Percentiles rank a stretch among this genome's conserved stretches.
Evolutionary conservation across 2,797 vertebrate genomes (phyloP).

Genomic region (Danio choprae): DNA sequence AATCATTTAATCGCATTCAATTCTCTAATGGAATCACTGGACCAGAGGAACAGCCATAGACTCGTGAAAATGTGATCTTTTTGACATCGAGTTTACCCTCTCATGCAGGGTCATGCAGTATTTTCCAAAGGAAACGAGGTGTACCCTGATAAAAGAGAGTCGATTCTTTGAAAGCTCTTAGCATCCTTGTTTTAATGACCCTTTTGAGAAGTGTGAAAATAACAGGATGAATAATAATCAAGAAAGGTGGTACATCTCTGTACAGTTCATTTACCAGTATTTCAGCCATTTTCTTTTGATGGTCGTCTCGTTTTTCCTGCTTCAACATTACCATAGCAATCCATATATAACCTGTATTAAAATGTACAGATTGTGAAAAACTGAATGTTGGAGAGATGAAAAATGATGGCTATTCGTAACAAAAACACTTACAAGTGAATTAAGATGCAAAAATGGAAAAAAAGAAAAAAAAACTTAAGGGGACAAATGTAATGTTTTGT

Average conservation of each 20-base stretch:
- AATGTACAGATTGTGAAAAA: slow-evolving; percentile 99
- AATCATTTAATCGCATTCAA: slow-evolving; percentile 22
- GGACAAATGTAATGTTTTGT: slow-evolving; percentile 99
- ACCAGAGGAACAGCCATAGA: slow-evolving; percentile 27
- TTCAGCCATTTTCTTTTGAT: slow-evolving; percentile 69
- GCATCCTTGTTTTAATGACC: slow-evolving; percentile 41
- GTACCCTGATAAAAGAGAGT: slow-evolving; percentile 29
- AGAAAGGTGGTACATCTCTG: slow-evolving; percentile 74
- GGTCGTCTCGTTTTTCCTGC: slow-evolving; percentile 74
- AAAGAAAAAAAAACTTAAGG: slow-evolving; percentile 80
- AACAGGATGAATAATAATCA: slow-evolving; percentile 18
- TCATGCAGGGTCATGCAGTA: slow-evolving; percentile 16
- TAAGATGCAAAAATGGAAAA: slow-evolving; percentile 47
- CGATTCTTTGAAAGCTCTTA: slow-evolving; percentile 21
- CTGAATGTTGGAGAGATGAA: slow-evolving; percentile 87
- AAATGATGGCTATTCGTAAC: slow-evolving; percentile 65
- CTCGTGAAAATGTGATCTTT: not conserved
- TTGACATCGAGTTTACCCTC: slow-evolving; percentile 4
- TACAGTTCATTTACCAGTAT: slow-evolving; percentile 96
- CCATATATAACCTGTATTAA: slow-evolving; percentile 96
- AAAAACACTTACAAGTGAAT: slow-evolving; percentile 75
- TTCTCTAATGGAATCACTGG: slow-evolving; percentile 31
- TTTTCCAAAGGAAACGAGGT: slow-evolving; percentile 1
- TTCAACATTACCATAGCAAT: slow-evolving; percentile 90
- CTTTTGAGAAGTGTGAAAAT: slow-evolving; percentile 54